Evolutionary conservation across 1,140 invertebrate genomes (phyloP).

Genomic region (Lanistes nyassanus): DNA sequence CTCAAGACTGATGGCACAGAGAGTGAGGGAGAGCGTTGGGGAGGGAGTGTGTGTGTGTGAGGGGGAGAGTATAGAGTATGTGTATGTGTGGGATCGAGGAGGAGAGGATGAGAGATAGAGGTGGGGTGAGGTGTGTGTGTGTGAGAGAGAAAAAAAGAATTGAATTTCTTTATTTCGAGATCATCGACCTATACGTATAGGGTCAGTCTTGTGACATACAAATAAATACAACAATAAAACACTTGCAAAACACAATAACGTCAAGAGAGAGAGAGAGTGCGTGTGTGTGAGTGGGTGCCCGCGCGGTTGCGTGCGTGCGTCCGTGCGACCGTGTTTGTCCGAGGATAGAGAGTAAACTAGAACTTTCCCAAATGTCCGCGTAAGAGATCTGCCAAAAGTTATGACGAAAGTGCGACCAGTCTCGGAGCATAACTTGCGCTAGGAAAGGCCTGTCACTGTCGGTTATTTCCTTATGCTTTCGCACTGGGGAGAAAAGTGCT

Average conservation of each 20-base stretch:
- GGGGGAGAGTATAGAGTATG: constrained; percentile 3
- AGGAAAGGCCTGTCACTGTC: neutral
- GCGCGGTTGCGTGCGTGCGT: neutral
- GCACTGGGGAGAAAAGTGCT: neutral
- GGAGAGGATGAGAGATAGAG: constrained; percentile 3
- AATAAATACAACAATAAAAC: neutral
- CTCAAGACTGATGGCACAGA: neutral
- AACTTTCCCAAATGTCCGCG: neutral
- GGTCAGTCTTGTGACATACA: neutral
- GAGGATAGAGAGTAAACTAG: neutral
- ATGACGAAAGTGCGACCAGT: neutral
- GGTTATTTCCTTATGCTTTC: neutral
- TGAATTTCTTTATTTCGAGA: too few relatives aligned
- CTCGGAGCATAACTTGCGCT: too few relatives aligned
- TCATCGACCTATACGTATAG: neutral
- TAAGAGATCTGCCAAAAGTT: neutral
- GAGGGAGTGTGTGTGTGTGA: constrained; percentile 7
- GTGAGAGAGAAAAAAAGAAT: neutral
- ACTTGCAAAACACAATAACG: neutral
- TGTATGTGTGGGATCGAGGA: constrained; percentile 4
- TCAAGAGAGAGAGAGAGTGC: neutral
- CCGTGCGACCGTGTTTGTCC: neutral
- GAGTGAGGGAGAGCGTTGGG: neutral
- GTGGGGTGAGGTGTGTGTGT: neutral
- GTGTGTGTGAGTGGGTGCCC: neutral